Conservation (phyloP, 1,140 invertebrate species). For the Trichogramma pretiosum region DNA sequence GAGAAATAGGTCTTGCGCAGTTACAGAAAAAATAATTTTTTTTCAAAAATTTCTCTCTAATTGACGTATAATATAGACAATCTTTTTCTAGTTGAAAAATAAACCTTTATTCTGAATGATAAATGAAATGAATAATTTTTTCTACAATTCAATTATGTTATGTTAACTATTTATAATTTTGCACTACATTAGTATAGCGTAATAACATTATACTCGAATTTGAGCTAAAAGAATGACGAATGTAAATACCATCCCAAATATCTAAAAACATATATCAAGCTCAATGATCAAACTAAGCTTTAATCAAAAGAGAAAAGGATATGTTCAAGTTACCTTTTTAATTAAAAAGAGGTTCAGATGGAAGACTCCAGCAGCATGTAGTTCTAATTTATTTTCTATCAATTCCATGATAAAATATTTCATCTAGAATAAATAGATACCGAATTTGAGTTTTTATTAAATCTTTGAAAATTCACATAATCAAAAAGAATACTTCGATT, state of each 20-base stretch:
- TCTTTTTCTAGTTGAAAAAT: too few species aligned
- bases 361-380: background rate
- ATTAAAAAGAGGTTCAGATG: background rate
- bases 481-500: background rate
- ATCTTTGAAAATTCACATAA: background rate
- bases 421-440: conserved; percentile 6
- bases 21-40: too few species aligned
- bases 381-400: conserved; percentile 6
- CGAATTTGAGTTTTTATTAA: background rate
- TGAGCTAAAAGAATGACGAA: conserved; percentile 3
- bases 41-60: too few species aligned
- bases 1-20: too few species aligned
- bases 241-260: background rate
- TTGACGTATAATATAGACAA: too few species aligned
- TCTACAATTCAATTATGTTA: too few species aligned
- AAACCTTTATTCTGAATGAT: background rate
- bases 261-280: background rate
- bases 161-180: too few species aligned
- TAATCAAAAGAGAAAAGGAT: background rate
- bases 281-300: background rate
- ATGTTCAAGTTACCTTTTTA: background rate
- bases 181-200: background rate
- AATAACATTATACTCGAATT: background rate
- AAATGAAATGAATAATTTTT: background rate
- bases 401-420: conserved; percentile 7